Evolutionary conservation across 2,888 invertebrate genomes (phyloP).

Genomic region (Caenorhabditis drosophilae): DNA sequence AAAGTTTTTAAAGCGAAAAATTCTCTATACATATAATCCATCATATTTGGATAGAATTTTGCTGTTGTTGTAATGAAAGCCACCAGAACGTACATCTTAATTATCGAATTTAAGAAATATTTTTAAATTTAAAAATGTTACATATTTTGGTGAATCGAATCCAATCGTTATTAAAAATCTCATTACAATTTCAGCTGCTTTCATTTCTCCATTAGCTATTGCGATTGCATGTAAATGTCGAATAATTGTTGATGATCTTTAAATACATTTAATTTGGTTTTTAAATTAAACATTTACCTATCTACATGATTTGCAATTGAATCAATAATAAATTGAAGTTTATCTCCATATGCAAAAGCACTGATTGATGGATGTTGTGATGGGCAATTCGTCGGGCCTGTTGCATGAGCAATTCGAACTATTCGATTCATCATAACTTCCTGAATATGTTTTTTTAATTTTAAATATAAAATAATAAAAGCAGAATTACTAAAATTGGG

Average conservation of each 20-base stretch:
- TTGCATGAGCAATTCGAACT: conserved; percentile 14
- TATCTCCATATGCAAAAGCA: conserved; percentile 23
- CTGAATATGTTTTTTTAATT: background rate
- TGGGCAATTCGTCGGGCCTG: conserved; percentile 9
- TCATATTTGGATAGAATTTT: conserved; percentile 28
- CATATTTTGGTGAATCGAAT: conserved; percentile 5
- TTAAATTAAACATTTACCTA: conserved; percentile 2
- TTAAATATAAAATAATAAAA: background rate
- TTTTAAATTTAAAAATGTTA: conserved; percentile 2
- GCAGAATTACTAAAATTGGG: conserved; percentile 2
- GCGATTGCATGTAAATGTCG: conserved; percentile 51
- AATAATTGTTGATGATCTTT: conserved; percentile 21
- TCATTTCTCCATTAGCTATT: conserved; percentile 31
- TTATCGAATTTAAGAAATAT: conserved; percentile 1
- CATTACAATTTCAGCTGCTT: conserved; percentile 48
- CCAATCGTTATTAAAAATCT: conserved; percentile 22
- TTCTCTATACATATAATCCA: conserved; percentile 26
- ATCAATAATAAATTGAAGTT: conserved; percentile 41
- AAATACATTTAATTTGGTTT: conserved; percentile 6
- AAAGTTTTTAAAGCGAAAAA: conserved; percentile 14
- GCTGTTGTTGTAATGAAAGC: conserved; percentile 9
- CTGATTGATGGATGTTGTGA: conserved; percentile 29
- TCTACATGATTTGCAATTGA: conserved; percentile 8
- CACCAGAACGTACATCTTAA: conserved; percentile 19
- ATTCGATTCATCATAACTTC: conserved; percentile 20